Percentiles rank a stretch among this genome's conserved stretches.
These are phyloP conservation scores for Azemiops feae DNA, from an alignment of 2,113 vertebrate genomes.

Conservation along the genomic window DNA sequence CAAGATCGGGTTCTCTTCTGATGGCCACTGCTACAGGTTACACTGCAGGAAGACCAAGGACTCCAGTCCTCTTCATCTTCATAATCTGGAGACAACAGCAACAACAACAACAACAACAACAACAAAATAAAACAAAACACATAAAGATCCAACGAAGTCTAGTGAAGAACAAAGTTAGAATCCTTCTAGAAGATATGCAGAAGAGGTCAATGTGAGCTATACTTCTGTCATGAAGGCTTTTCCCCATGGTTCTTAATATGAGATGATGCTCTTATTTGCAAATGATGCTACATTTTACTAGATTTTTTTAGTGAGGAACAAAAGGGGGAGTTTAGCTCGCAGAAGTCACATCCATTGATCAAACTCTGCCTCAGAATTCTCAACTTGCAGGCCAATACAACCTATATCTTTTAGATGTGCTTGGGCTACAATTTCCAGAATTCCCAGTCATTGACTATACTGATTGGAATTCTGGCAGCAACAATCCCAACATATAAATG, in stretches of 20 bases:
- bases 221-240: not conserved
- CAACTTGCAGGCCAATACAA: not conserved
- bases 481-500: not conserved
- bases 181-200: not conserved
- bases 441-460: not conserved
- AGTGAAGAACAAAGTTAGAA: not conserved
- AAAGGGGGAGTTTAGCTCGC: not conserved
- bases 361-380: not conserved
- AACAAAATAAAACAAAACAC: slow-evolving; percentile 12
- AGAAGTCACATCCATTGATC: not conserved
- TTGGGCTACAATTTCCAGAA: not conserved
- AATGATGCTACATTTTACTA: not conserved
- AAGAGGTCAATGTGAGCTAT: not conserved
- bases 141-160: slow-evolving; percentile 3
- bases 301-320: not conserved
- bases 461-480: not conserved
- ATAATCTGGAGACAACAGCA: slow-evolving; percentile 67
- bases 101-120: not conserved
- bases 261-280: not conserved
- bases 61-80: slow-evolving; percentile 86
- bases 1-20: slow-evolving; percentile 86
- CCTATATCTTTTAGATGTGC: not conserved
- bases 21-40: slow-evolving; percentile 79
- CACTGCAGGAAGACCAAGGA: slow-evolving; percentile 85
- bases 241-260: not conserved